Percentiles rank a stretch among this genome's conserved stretches.
phyloP scores from a whole-genome alignment of 2,888 invertebrate species.

The Blera fallax region DNA sequence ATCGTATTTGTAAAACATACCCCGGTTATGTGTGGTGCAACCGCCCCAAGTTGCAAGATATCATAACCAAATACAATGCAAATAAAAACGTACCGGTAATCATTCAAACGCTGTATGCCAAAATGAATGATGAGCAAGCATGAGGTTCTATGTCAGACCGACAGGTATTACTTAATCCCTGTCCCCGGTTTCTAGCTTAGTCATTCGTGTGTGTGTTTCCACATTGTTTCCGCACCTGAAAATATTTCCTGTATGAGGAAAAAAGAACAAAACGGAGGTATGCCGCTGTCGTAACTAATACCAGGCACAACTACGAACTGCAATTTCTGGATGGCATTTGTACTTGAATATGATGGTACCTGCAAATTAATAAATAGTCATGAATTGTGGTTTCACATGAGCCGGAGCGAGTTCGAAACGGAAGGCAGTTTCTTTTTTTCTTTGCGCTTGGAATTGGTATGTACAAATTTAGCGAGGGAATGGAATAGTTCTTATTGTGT shows the following conservation, averaged over 20 bases:
- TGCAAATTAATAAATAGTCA: conserved; percentile 36
- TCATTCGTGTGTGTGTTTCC: not conserved
- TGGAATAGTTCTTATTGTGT: not conserved
- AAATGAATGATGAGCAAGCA: conserved; percentile 44
- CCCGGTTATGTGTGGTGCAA: not conserved
- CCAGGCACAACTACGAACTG: not conserved
- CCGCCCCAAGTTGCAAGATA: not conserved
- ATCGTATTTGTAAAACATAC: conserved; percentile 37
- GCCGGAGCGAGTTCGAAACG: not conserved
- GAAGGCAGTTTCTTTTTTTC: not conserved
- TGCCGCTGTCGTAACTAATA: conserved; percentile 31
- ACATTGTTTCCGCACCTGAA: conserved; percentile 10
- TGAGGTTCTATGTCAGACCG: conserved; percentile 25
- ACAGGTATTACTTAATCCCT: conserved; percentile 24
- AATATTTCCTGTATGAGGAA: not conserved
- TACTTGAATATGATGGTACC: conserved; percentile 22
- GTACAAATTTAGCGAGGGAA: not conserved
- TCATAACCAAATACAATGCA: conserved; percentile 44
- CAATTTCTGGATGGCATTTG: conserved; percentile 33
- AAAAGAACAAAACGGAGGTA: not conserved
- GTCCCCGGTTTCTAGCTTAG: not conserved
- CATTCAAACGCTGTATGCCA: conserved; percentile 47
- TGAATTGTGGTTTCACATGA: not conserved
- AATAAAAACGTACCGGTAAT: conserved; percentile 53
- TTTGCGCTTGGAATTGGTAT: not conserved